Evolutionary conservation across 2,888 invertebrate genomes (phyloP), one percentile per base, ranked within the genome.

Genomic region (Polydesmus complanatus): DNA sequence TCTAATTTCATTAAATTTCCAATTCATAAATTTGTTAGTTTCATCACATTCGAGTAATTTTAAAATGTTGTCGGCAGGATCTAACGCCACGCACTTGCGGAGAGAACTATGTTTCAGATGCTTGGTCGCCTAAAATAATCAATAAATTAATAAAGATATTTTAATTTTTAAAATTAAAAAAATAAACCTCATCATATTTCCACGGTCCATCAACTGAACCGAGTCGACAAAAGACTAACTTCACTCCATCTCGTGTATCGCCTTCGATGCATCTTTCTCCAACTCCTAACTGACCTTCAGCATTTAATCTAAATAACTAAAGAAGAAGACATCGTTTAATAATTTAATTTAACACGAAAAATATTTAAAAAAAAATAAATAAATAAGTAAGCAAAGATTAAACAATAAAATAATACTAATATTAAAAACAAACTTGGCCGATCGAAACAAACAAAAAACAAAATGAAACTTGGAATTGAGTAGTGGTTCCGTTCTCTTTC

Each of bases 201-300:
- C 96, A 98, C 0, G 92, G 93, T 0, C 97, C 97, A 71, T 91
- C 88, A 1, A 92, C 94, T 18, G 90, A 90, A 57, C 95, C 95
- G 61, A 92, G 79, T 58, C 88, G 80, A 74, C 97, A 97, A 71
- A 91, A 89, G 27, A 88, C 86, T 64, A 95, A 81, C 74, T 91
- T 92, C 19, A 95, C 81, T 50, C 85, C 87, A 70, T 88, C 86
- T 0, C 82, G 79, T 37, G 14, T 37, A 72, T 90, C 89, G 0
- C 89, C 90, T 70, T 93, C 91, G 11, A 97, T 82, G 71, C 98
- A 98, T 54, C 97, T 82, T 75, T 98, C 98, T 27, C 97, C 98
- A 1, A 93, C 86, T 37, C 93, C 91, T 55, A 96, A 72, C 75
- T 98, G 97, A 0, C 97, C 97, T 66, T 89, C 87, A 21, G 85